phyloP scores from a whole-genome alignment of 2,797 vertebrate genomes.

The Halcyon chelicuti region DNA sequence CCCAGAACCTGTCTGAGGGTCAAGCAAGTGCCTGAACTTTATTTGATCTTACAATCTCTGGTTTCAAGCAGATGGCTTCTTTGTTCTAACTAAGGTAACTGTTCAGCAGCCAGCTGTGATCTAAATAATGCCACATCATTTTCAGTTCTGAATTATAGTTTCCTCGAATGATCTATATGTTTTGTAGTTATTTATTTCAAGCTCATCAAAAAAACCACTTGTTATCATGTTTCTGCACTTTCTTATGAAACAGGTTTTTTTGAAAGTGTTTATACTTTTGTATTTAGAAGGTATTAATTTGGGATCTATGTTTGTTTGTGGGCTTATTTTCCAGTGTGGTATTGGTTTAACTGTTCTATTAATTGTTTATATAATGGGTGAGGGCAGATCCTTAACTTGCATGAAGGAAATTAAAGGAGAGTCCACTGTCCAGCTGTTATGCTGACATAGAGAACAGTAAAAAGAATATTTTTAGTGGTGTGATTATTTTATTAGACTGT shows the following conservation, averaged over 20 bases:
- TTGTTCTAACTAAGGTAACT: not conserved
- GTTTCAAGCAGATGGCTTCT: not conserved
- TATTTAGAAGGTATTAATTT: not conserved
- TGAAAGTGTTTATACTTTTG: not conserved
- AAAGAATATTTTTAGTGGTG: not conserved
- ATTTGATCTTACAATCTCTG: not conserved
- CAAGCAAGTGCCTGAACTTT: not conserved
- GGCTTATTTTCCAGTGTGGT: not conserved
- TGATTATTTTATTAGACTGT: not conserved
- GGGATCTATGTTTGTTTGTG: not conserved
- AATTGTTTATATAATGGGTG: not conserved
- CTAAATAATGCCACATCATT: not conserved
- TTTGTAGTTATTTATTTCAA: conserved; percentile 8
- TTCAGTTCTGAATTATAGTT: not conserved
- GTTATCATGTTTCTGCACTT: not conserved
- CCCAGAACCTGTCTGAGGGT: not conserved
- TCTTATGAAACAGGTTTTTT: not conserved
- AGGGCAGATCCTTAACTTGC: not conserved
- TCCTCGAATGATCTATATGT: not conserved
- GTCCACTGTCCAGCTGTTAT: not conserved
- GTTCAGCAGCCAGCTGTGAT: not conserved
- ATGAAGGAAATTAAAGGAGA: not conserved
- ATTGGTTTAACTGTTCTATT: not conserved
- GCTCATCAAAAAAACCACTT: not conserved
- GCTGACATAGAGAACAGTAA: not conserved